phyloP scores from a whole-genome alignment of 2,888 invertebrate species.

The Oxytorus armatus region DNA sequence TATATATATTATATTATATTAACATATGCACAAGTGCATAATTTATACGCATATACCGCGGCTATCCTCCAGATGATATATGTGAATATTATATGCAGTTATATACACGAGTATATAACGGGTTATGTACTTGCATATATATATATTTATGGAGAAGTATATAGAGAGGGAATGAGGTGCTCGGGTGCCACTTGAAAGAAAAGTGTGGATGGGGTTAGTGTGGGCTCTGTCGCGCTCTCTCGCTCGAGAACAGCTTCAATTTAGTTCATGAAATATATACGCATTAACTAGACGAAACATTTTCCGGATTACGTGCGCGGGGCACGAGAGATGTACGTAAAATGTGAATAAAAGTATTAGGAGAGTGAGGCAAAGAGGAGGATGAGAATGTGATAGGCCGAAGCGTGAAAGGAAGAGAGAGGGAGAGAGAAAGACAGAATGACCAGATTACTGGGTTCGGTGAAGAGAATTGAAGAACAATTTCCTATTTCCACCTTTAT shows the following conservation, averaged over 20 bases:
- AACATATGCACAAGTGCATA: constrained; percentile 7
- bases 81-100: constrained; percentile 28
- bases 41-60: constrained; percentile 29
- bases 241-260: constrained; percentile 56
- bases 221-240: constrained; percentile 22
- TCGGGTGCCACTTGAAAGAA: constrained; percentile 44
- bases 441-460: constrained; percentile 36
- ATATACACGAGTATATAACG: constrained; percentile 6
- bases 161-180: constrained; percentile 19
- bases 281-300: constrained; percentile 61
- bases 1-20: not conserved
- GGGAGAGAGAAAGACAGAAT: constrained; percentile 17
- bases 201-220: constrained; percentile 30
- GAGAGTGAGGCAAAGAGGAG: not conserved
- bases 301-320: constrained; percentile 56
- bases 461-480: constrained; percentile 32
- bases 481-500: constrained; percentile 37
- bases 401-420: constrained; percentile 1
- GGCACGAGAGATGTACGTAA: constrained; percentile 19
- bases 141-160: constrained; percentile 11
- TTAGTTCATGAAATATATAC: constrained; percentile 56
- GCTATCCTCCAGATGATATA: constrained; percentile 24
- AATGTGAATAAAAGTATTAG: not conserved
- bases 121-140: constrained; percentile 2
- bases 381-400: constrained; percentile 24